A percentile compares a stretch with the other conserved stretches of the same genome.
Evolutionary conservation across 1,140 invertebrate genomes (phyloP).

Genomic region (Carcinoscorpius rotundicauda): DNA sequence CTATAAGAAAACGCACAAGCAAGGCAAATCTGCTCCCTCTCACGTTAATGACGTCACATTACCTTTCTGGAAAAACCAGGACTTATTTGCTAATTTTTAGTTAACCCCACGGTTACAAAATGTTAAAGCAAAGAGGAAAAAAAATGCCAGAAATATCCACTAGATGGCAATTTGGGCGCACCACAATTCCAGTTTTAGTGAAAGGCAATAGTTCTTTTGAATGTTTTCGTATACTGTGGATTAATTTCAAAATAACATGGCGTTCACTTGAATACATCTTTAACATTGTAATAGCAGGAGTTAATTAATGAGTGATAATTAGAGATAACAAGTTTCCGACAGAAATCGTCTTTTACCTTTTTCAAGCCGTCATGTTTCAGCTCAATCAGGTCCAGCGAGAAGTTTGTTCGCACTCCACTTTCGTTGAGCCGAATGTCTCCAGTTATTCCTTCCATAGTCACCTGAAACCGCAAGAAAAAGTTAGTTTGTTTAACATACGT

Average conservation of each 20-base stretch:
- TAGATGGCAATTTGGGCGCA: not conserved
- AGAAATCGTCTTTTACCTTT: slow-evolving; percentile 17
- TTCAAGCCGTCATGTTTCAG: slow-evolving; percentile 45
- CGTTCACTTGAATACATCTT: too few species aligned
- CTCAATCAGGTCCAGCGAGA: slow-evolving; percentile 77
- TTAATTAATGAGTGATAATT: too few species aligned
- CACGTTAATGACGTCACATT: not conserved
- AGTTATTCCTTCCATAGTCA: slow-evolving; percentile 78
- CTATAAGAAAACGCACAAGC: not conserved
- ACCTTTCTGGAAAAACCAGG: not conserved
- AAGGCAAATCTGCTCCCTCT: not conserved
- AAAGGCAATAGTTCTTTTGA: too few species aligned
- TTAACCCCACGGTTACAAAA: not conserved
- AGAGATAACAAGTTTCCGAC: too few species aligned
- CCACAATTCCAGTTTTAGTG: not conserved
- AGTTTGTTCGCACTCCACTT: slow-evolving; percentile 78
- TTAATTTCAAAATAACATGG: too few species aligned
- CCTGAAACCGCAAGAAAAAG: slow-evolving; percentile 42
- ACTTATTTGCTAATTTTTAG: not conserved
- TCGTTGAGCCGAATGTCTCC: slow-evolving; percentile 88
- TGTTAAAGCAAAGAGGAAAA: not conserved
- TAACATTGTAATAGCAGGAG: too few species aligned
- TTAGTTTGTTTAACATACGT: too few species aligned
- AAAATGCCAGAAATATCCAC: not conserved
- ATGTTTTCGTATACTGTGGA: too few species aligned